Conservation (phyloP, 2,888 invertebrate genomes). For the Campoplex nolae region DNA sequence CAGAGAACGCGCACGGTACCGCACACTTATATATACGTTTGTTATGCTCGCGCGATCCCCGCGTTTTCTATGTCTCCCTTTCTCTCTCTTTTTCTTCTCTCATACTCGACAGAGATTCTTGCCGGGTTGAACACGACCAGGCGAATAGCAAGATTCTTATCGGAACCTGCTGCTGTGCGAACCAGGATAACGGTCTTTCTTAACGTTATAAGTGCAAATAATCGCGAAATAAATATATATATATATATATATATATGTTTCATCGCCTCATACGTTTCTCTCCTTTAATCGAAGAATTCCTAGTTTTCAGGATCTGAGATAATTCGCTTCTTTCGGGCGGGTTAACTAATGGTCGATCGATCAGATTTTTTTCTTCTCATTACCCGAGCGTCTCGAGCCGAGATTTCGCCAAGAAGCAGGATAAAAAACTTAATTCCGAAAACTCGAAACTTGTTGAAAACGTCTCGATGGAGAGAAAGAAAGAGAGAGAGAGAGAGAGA, state of each 20-base stretch:
- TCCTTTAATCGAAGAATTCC: conserved; percentile 45
- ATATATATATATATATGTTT: conserved; percentile 28
- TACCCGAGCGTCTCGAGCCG: neutral
- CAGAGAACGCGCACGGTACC: neutral
- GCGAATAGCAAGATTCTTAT: conserved; percentile 68
- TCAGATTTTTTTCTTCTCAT: neutral
- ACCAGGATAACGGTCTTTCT: conserved; percentile 61
- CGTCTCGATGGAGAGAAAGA: neutral
- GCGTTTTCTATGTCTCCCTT: conserved; percentile 40
- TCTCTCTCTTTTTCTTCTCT: neutral
- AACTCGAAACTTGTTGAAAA: neutral
- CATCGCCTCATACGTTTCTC: conserved; percentile 27
- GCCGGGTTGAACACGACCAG: conserved; percentile 62
- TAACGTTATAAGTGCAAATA: conserved; percentile 49
- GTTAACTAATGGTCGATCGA: neutral
- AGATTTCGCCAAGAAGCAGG: neutral
- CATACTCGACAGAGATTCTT: conserved; percentile 58
- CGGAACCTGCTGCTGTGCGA: conserved; percentile 57
- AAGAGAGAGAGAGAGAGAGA: neutral
- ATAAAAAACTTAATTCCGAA: neutral
- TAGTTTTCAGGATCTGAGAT: conserved; percentile 34
- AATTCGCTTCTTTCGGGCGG: conserved; percentile 20
- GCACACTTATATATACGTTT: conserved; percentile 38
- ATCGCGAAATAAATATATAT: conserved; percentile 32
- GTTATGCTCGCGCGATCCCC: conserved; percentile 47